Conservation (phyloP, 2,797 vertebrate species). For the Tadarida brasiliensis region DNA sequence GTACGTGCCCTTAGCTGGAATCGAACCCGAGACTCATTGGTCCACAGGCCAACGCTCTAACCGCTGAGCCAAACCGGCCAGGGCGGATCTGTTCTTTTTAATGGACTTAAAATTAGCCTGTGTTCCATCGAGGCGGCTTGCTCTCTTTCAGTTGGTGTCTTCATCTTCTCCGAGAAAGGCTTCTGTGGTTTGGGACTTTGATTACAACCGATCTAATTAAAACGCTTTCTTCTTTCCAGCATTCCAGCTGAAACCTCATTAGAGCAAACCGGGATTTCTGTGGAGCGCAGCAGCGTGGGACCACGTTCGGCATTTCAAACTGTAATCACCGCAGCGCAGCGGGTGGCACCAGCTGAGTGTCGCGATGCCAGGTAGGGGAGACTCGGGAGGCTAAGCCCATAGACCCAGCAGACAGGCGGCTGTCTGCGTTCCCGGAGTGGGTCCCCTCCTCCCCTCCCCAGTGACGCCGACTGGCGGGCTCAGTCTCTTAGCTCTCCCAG, state of each 20-base stretch:
- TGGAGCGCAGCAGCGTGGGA: constrained; percentile 59
- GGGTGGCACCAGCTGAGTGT: neutral
- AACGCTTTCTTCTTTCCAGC: constrained; percentile 78
- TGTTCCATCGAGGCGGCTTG: constrained; percentile 33
- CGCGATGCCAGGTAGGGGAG: neutral
- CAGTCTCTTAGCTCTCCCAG: neutral
- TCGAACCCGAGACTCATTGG: too few species aligned
- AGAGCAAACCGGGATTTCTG: constrained; percentile 64
- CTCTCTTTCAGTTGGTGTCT: constrained; percentile 71
- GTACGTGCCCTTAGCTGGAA: too few species aligned
- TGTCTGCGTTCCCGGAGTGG: neutral
- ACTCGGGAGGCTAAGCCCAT: neutral
- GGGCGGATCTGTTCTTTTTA: constrained; percentile 40
- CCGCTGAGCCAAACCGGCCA: too few species aligned
- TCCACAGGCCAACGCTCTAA: too few species aligned
- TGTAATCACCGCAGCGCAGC: constrained; percentile 74
- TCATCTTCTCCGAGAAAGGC: constrained; percentile 45
- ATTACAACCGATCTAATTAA: constrained; percentile 80
- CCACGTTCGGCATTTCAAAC: constrained; percentile 34
- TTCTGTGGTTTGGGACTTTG: constrained; percentile 76
- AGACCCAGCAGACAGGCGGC: too few species aligned
- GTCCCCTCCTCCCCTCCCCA: neutral
- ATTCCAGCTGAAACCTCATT: constrained; percentile 74
- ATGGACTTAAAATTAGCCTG: constrained; percentile 59
- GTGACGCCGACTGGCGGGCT: neutral